Conservation (phyloP, 2,797 vertebrate species). For the Neomorphus geoffroyi region DNA sequence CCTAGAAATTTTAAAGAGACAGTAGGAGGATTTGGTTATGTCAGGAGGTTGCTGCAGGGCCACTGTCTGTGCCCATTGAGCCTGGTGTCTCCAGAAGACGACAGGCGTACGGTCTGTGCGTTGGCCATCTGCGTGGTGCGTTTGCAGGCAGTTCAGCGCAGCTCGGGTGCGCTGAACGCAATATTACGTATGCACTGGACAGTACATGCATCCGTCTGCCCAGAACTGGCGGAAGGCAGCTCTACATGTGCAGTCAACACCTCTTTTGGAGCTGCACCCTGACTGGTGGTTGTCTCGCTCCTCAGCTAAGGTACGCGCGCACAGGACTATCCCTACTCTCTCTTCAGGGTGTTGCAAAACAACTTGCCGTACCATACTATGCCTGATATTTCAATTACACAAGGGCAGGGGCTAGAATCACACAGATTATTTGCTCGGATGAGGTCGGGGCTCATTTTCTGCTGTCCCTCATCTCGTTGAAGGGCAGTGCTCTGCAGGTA, state of each 20-base stretch:
- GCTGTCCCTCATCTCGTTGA: not conserved
- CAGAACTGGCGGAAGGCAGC: not conserved
- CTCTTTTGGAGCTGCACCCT: not conserved
- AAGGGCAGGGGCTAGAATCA: not conserved
- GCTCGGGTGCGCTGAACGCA: not conserved
- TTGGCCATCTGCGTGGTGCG: not conserved
- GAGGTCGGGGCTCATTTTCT: not conserved
- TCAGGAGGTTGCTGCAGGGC: not conserved
- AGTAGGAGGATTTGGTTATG: not conserved
- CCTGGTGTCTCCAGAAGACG: not conserved
- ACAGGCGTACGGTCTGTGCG: fast-evolving
- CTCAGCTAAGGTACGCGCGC: not conserved
- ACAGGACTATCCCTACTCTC: not conserved
- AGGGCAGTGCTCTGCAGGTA: not conserved
- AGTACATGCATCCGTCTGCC: not conserved
- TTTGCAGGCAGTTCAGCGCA: not conserved
- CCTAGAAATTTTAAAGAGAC: not conserved
- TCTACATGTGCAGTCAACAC: not conserved
- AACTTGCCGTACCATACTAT: not conserved
- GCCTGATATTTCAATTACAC: not conserved
- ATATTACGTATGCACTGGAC: fast-evolving
- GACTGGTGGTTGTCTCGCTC: not conserved
- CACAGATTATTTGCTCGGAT: not conserved
- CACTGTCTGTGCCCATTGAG: not conserved
- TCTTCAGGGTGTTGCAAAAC: not conserved